Evolutionary conservation across 2,113 vertebrate genomes (phyloP).

Genomic region (Prolemur simus): DNA sequence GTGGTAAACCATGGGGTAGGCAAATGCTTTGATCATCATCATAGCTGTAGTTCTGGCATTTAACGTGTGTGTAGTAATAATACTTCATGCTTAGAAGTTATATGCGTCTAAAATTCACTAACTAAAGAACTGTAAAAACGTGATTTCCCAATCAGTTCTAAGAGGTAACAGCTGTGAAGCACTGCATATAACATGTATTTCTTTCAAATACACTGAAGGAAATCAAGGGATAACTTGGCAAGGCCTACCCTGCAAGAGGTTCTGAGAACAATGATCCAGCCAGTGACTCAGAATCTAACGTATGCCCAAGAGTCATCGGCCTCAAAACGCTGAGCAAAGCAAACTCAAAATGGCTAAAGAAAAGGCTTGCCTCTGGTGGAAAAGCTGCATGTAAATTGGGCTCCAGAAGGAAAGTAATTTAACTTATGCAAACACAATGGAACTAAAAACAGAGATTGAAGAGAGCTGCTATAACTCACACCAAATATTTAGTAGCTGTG

Average conservation of each 20-base stretch:
- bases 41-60: background rate
- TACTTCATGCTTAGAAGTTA: background rate
- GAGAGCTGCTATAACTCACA: background rate
- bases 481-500: background rate
- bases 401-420: background rate
- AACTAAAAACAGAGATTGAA: background rate
- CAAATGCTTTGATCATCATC: background rate
- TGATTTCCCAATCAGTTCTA: background rate
- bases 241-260: background rate
- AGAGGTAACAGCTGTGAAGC: background rate
- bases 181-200: background rate
- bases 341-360: background rate
- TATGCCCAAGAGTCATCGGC: background rate
- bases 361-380: background rate
- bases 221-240: background rate
- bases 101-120: background rate
- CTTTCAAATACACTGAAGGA: background rate
- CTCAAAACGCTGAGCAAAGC: background rate
- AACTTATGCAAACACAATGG: background rate
- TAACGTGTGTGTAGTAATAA: background rate
- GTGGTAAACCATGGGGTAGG: background rate
- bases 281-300: background rate
- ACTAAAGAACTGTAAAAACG: background rate
- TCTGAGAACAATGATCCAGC: background rate
- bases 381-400: background rate